A percentile compares a stretch with the other conserved stretches of the same genome.
phyloP scores from a whole-genome alignment of 2,113 vertebrate species.

The Pseudorectes ferrugineus region DNA sequence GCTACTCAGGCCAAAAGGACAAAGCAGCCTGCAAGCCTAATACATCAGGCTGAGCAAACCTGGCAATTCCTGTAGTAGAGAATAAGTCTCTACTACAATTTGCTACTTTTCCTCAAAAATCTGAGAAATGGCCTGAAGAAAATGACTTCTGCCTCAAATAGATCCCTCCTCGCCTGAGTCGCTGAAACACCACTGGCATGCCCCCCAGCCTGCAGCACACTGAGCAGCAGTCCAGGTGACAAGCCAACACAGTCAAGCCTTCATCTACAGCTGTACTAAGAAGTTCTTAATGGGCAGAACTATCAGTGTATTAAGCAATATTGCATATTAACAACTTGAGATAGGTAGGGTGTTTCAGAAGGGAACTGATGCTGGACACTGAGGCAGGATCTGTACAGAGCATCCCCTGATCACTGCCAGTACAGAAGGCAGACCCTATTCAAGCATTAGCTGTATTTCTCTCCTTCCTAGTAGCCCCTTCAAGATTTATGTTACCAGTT shows the following conservation, averaged over 20 bases:
- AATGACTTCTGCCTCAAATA: background rate
- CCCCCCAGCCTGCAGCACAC: background rate
- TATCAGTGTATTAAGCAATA: background rate
- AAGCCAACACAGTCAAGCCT: background rate
- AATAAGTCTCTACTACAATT: background rate
- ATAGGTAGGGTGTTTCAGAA: background rate
- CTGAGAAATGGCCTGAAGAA: background rate
- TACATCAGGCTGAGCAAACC: background rate
- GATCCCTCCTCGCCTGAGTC: fast-evolving
- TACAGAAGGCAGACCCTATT: background rate
- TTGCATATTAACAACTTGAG: background rate
- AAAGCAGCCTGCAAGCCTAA: background rate
- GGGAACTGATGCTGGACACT: background rate
- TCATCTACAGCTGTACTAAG: background rate
- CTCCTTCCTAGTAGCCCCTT: background rate
- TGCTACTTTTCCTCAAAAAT: background rate
- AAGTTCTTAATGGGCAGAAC: background rate
- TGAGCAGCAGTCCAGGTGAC: background rate
- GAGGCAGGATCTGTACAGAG: background rate
- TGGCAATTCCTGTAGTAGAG: background rate
- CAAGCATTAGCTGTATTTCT: background rate
- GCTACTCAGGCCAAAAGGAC: background rate
- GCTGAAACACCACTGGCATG: background rate
- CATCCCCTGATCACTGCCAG: background rate
- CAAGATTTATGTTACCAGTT: background rate